Evolutionary conservation across 2,888 invertebrate species (phyloP).

Genomic region (Nasonovia ribisnigri): DNA sequence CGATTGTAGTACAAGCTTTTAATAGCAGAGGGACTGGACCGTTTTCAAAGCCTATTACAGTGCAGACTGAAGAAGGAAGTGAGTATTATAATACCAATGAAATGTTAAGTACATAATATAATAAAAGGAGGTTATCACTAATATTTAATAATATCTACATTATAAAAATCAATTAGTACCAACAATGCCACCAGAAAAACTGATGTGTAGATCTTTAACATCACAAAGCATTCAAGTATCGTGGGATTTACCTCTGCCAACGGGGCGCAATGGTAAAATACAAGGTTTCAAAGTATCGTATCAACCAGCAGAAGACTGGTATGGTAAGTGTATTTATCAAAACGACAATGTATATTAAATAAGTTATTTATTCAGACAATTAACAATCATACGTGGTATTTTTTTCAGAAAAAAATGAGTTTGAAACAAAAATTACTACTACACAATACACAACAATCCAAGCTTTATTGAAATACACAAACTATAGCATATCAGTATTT

Average conservation of each 20-base stretch:
- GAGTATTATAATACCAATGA: slow-evolving; percentile 68
- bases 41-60: slow-evolving; percentile 82
- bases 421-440: slow-evolving; percentile 77
- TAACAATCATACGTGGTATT: neutral
- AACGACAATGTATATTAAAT: neutral
- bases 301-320: slow-evolving; percentile 83
- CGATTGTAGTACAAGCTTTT: slow-evolving; percentile 87
- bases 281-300: slow-evolving; percentile 89
- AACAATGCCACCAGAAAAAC: slow-evolving; percentile 85
- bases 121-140: neutral
- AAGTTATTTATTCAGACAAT: neutral
- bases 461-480: slow-evolving; percentile 86
- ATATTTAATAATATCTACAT: neutral
- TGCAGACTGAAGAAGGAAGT: slow-evolving; percentile 88
- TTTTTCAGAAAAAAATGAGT: slow-evolving; percentile 76
- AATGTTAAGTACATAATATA: neutral
- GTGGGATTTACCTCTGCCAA: slow-evolving; percentile 85
- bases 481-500: slow-evolving; percentile 91
- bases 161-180: slow-evolving; percentile 76
- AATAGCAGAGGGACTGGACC: slow-evolving; percentile 90
- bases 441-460: slow-evolving; percentile 80
- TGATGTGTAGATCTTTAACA: slow-evolving; percentile 84
- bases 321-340: slow-evolving; percentile 73
- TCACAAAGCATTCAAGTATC: slow-evolving; percentile 88
- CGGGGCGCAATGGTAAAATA: slow-evolving; percentile 86